Base-by-base conservation (phyloP, 2,113 vertebrate genomes). In the Psittacus erithacus region DNA sequence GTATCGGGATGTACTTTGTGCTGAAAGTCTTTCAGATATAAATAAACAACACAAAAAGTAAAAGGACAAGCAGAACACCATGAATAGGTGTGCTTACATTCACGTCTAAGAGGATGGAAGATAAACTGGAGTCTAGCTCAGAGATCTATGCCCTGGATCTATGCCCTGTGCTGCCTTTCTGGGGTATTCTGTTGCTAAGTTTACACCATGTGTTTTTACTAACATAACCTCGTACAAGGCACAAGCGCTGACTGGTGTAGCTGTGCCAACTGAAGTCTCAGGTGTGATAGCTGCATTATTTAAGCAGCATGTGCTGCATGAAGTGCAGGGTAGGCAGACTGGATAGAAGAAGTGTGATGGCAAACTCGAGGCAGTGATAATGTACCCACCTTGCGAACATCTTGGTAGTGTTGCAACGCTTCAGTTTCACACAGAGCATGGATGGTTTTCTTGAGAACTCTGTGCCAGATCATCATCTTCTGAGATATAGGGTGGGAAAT, bases 21-120 rank as follows among this genome's bases (percentile, higher is more conserved):
- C 69, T 69, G 47, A 86, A 94, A 62, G 46, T 86, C 80, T 93
- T 94, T 50, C 68, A 84, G 80, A 53, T 92, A 86, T 64, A 94
- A 90, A 92, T 81, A 95, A 94, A 59, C 69, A 86, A 22, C 43
- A 57, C 31, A 52, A 33, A 90, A 63, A 57, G 53, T 59, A 33
- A 77, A 90, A 92, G 65, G 52, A 76, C 63, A 69, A 84, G 22
- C 25, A 59, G 71, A 92, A 41, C 57, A 24, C 41, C 25, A 11
- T n/a, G 79, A 78, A 49, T 44, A 82, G 73, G 28, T 64, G 67
- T 88, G 71, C 60, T 92, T 85, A 44, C 7, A 1, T 63, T 87
- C 49, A 29, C 1, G 3, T 27, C 44, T 31, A 63, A 85, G 25
- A 63, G 47, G 9, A 59, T 82, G 43, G 69, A 75, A 62, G 33